phyloP scores from a whole-genome alignment of 2,797 vertebrate genomes.

The Sebastiscus tertius region DNA sequence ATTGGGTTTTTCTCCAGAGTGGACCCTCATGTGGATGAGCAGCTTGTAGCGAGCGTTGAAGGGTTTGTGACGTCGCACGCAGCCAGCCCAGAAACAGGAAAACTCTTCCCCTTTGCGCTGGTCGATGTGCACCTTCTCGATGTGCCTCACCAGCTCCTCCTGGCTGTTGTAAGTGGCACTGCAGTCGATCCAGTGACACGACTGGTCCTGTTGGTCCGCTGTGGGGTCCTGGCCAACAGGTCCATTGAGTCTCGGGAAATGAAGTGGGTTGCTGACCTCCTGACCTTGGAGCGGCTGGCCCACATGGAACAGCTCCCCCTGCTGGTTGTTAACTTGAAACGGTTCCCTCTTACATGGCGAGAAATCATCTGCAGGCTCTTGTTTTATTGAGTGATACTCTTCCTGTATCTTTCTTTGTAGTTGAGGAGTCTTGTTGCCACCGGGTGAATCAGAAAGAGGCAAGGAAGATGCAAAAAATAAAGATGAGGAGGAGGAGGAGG shows the following conservation, averaged over 20 bases:
- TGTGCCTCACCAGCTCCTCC: conserved; percentile 96
- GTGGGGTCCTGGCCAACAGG: conserved; percentile 55
- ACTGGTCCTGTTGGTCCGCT: conserved; percentile 75
- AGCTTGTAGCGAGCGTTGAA: conserved; percentile 98
- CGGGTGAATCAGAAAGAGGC: conserved; percentile 34
- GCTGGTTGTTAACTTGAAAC: conserved; percentile 77
- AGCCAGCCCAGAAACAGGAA: conserved; percentile 95
- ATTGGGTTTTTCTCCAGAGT: conserved; percentile 97
- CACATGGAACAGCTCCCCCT: conserved; percentile 79
- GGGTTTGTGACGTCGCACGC: conserved; percentile 92
- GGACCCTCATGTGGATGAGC: conserved; percentile 98
- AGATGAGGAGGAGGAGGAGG: conserved; percentile 73
- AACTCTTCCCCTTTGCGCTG: conserved; percentile 97
- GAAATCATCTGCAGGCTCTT: conserved; percentile 89
- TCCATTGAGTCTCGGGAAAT: conserved; percentile 30
- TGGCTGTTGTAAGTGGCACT: conserved; percentile 89
- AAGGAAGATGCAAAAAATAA: conserved; percentile 51
- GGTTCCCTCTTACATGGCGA: conserved; percentile 78
- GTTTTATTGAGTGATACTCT: conserved; percentile 84
- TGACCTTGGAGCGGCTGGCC: conserved; percentile 67
- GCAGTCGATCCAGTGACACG: conserved; percentile 95
- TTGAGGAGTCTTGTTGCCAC: conserved; percentile 47
- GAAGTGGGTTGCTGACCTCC: conserved; percentile 66
- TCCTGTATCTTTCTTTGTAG: conserved; percentile 77
- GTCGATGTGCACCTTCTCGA: conserved; percentile 97